phyloP scores from a whole-genome alignment of 2,113 vertebrate genomes.

The Neofelis nebulosa region DNA sequence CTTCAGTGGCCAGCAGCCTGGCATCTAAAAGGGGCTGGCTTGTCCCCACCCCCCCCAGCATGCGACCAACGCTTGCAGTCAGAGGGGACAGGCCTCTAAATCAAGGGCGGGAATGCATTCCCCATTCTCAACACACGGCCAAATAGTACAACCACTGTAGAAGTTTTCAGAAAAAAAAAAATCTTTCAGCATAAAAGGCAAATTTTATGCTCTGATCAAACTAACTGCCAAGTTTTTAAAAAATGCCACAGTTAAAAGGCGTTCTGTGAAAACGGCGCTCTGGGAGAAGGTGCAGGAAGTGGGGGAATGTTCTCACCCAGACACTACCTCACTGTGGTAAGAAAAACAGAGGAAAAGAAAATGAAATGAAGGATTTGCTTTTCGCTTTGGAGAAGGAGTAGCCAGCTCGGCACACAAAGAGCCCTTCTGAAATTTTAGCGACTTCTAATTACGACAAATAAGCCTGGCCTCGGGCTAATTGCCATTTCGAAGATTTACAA shows the following conservation, averaged over 20 bases:
- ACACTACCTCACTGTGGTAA: conserved; percentile 47
- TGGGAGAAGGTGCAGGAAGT: background rate
- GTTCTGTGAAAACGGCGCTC: background rate
- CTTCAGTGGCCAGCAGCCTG: background rate
- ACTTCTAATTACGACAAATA: conserved; percentile 50
- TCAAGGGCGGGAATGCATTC: background rate
- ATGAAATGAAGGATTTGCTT: background rate
- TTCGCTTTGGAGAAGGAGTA: conserved; percentile 37
- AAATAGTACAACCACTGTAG: background rate
- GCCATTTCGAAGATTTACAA: conserved; percentile 55
- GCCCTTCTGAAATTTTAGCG: conserved; percentile 49
- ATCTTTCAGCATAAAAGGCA: background rate
- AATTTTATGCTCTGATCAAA: conserved; percentile 43
- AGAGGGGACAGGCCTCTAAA: background rate
- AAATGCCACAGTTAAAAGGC: background rate
- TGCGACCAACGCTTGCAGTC: accelerated
- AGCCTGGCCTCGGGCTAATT: background rate
- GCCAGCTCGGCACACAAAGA: conserved; percentile 56
- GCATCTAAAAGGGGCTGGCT: background rate
- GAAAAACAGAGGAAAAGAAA: conserved; percentile 20
- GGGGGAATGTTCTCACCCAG: conserved; percentile 22
- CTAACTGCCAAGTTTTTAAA: background rate
- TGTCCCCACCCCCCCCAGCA: background rate
- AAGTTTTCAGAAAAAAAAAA: background rate
- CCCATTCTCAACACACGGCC: background rate